Percentiles rank a stretch among this genome's conserved stretches.
Conservation (phyloP, 2,113 vertebrate species). For the Sigmodon hispidus region DNA sequence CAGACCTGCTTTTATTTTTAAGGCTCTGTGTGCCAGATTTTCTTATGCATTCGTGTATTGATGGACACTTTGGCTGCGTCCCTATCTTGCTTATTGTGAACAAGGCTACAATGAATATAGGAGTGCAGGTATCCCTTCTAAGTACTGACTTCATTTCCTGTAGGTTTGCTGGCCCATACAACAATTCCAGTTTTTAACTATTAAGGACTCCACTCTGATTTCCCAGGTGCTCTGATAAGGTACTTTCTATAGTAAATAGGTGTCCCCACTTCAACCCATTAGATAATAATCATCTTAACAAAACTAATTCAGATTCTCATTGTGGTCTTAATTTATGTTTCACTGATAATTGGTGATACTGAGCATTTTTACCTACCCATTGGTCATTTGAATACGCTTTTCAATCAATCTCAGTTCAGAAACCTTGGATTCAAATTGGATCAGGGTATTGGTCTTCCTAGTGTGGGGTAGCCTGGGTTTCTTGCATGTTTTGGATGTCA, state of each 20-base stretch:
- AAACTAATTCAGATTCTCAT: rapidly evolving
- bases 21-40: background rate
- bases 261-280: background rate
- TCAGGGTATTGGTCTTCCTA: background rate
- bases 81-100: background rate
- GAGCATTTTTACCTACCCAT: background rate
- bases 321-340: background rate
- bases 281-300: background rate
- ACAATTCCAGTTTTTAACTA: background rate
- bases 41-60: background rate
- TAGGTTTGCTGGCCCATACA: background rate
- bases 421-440: background rate
- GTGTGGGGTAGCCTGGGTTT: background rate
- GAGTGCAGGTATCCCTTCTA: background rate
- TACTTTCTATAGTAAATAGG: background rate
- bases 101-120: background rate
- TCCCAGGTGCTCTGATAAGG: no score
- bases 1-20: background rate
- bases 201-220: background rate
- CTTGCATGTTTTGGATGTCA: background rate
- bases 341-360: background rate
- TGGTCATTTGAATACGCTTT: background rate
- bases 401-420: background rate
- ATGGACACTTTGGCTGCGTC: background rate
- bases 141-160: background rate